Evolutionary conservation across 2,888 invertebrate species (phyloP).

Genomic region (Watsonalla cultraria): DNA sequence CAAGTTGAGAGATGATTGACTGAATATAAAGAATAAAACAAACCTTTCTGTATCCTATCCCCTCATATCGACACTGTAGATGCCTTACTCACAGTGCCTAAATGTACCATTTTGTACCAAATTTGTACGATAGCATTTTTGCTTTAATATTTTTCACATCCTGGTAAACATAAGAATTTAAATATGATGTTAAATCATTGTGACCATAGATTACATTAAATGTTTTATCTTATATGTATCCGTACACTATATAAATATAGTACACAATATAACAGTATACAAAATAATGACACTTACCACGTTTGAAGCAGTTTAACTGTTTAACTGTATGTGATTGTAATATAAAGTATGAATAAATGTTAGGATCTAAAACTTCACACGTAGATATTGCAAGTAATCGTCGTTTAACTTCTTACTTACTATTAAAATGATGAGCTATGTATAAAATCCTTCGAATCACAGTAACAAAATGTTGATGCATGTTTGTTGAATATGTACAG

Average conservation of each 20-base stretch:
- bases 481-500: conserved; percentile 75
- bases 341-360: conserved; percentile 26
- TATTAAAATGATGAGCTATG: background rate
- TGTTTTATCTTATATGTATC: conserved; percentile 17
- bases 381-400: conserved; percentile 9
- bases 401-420: conserved; percentile 5
- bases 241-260: conserved; percentile 13
- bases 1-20: too few relatives aligned
- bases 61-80: conserved; percentile 85
- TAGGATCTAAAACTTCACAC: conserved; percentile 24
- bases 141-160: conserved; percentile 64
- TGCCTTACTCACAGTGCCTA: conserved; percentile 93
- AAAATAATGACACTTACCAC: conserved; percentile 29
- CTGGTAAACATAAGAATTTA: conserved; percentile 57
- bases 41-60: conserved; percentile 13
- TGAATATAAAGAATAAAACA: too few relatives aligned
- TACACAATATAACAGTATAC: conserved; percentile 13
- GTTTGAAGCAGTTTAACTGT: conserved; percentile 30
- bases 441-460: conserved; percentile 65
- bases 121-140: conserved; percentile 70
- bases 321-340: conserved; percentile 4
- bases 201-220: conserved; percentile 26
- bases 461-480: conserved; percentile 71
- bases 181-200: conserved; percentile 43
- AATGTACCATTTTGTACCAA: conserved; percentile 74